Conservation (phyloP, 2,113 vertebrate genomes). For the Nibea coibor region DNA sequence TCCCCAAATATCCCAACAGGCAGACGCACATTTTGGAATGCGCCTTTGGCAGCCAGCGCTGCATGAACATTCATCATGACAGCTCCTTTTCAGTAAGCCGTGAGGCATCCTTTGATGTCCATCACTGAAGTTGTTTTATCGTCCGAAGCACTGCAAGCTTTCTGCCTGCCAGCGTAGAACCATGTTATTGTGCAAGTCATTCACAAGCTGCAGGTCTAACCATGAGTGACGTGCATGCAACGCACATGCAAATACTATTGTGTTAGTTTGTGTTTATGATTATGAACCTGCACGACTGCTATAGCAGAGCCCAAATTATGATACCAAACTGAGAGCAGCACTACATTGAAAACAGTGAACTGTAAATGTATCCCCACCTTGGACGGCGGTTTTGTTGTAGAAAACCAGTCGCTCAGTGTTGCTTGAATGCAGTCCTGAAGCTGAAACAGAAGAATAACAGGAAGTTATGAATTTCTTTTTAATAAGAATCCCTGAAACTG, state of each 20-base stretch:
- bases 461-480: neutral
- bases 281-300: neutral
- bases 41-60: constrained; percentile 62
- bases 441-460: constrained; percentile 80
- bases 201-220: neutral
- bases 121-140: constrained; percentile 46
- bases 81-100: constrained; percentile 72
- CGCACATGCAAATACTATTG: neutral
- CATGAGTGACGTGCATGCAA: no score
- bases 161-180: neutral
- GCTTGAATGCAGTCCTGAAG: constrained; percentile 96
- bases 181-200: neutral
- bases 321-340: neutral
- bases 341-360: neutral
- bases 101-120: constrained; percentile 62
- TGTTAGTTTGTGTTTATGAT: neutral
- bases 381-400: constrained; percentile 78
- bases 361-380: constrained; percentile 79
- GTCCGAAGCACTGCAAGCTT: constrained; percentile 41
- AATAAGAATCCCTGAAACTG: neutral
- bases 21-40: constrained; percentile 59
- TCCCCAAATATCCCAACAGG: constrained; percentile 14
- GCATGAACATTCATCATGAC: constrained; percentile 82
- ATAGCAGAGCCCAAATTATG: neutral
- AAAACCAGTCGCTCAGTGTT: constrained; percentile 92